Percentiles rank a stretch among this genome's conserved stretches.
Evolutionary conservation across 2,797 vertebrate genomes (phyloP).

Genomic region (Catamblyrhynchus diadema): DNA sequence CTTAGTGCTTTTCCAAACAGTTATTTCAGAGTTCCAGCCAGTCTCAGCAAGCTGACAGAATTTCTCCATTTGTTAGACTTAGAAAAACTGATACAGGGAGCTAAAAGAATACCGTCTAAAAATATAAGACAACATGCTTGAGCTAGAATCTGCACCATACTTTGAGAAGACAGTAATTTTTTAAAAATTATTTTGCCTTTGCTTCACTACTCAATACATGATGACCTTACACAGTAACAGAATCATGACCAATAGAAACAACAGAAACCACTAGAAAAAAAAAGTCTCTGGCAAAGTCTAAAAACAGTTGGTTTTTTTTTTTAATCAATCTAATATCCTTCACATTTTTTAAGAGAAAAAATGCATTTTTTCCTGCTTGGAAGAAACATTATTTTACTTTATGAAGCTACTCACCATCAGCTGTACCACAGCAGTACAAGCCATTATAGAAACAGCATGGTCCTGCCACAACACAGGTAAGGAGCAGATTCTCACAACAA

Average conservation of each 20-base stretch:
- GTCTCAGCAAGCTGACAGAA: not conserved
- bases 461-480: not conserved
- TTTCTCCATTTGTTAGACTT: not conserved
- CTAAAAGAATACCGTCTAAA: not conserved
- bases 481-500: not conserved
- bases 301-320: rapidly evolving
- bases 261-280: not conserved
- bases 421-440: not conserved
- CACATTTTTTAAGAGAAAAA: not conserved
- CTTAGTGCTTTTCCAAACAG: not conserved
- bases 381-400: not conserved
- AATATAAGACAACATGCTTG: not conserved
- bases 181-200: not conserved
- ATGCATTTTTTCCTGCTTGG: not conserved
- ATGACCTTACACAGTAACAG: not conserved
- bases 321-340: not conserved
- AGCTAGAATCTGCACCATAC: not conserved
- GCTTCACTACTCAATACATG: not conserved
- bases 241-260: not conserved
- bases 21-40: not conserved
- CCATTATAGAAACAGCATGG: rapidly evolving
- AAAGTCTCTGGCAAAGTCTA: not conserved
- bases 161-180: not conserved
- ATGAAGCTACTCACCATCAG: not conserved
- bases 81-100: not conserved